Percentiles rank a stretch among this genome's conserved stretches.
Evolutionary conservation across 2,888 invertebrate genomes (phyloP).

Genomic region (Leistus spinibarbis): DNA sequence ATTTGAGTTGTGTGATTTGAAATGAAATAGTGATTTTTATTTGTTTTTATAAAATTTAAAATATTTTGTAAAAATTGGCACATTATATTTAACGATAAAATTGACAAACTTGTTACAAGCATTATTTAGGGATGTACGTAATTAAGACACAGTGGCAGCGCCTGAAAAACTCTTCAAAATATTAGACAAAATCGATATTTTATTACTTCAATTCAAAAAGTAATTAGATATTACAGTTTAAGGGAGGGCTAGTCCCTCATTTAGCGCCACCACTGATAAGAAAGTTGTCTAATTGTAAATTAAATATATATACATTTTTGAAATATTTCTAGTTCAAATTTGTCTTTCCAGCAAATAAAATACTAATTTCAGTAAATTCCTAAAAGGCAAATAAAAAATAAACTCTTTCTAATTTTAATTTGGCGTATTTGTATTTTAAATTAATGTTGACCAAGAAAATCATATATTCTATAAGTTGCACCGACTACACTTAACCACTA

Average conservation of each 20-base stretch:
- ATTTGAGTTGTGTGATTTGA: constrained; percentile 26
- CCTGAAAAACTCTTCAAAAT: neutral
- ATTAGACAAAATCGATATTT: neutral
- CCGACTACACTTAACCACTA: too few relatives aligned
- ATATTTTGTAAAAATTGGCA: constrained; percentile 39
- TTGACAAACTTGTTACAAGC: constrained; percentile 34
- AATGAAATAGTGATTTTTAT: constrained; percentile 26
- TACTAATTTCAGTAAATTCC: neutral
- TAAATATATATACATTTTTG: neutral
- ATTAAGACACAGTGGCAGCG: neutral
- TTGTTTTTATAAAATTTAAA: constrained; percentile 36
- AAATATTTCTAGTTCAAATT: too few relatives aligned
- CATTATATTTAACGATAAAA: constrained; percentile 38
- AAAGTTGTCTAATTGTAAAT: neutral
- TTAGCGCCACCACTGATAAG: neutral
- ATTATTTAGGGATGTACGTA: neutral
- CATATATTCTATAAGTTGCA: neutral
- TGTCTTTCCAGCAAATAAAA: neutral
- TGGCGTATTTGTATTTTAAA: neutral
- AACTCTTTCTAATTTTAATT: constrained; percentile 14
- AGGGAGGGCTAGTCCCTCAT: neutral
- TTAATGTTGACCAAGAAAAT: neutral
- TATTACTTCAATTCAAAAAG: too few relatives aligned
- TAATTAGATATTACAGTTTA: neutral
- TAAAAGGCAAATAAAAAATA: neutral